Evolutionary conservation across 2,113 vertebrate species (phyloP), one percentile per base, ranked within the genome.

Genomic region (Myxocyprinus asiaticus): DNA sequence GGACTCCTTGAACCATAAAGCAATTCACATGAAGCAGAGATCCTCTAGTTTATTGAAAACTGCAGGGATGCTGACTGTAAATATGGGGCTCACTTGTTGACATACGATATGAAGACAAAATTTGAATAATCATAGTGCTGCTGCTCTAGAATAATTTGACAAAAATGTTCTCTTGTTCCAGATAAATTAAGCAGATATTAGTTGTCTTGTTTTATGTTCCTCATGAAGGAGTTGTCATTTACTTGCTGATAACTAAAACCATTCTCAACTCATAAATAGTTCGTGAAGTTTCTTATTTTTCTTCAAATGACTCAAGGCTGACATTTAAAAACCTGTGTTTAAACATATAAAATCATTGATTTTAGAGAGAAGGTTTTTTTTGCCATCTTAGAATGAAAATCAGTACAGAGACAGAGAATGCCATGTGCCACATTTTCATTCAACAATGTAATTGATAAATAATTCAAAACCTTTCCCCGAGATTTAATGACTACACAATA

Each of bases 1-100:
- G 84, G 83, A 87, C 80, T 70, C 76, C 79, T 76, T 65, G 53
- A 79, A 72, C 53, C 59, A 81, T 81, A 82, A 70, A 84, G 81
- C 9, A 4, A 9, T 2, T 1, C 22, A 33, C 22, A 33, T 33
- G 43, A 61, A 76, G 56, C 76, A 67, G 63, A 53, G 48, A 50
- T 8, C 0, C 62, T 9, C 8, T 7, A 11, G 17, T 74, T 33
- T 33, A 33, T 33, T 33, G 9, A 47, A 74, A 62, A 48, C 11
- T 15, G 1, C 72, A 47, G 10, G n/a, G 47, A 1, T 33, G 22
- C 22, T 33, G 22, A 33, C 22, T 33, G 22, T 3, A 33, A 33
- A 33, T 33, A 63, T 22, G 10, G 11, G 3, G 7, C 45, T 50
- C 12, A 75, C 47, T 45, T 51, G 55, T 63, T 75, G 72, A 51